A percentile compares a stretch with the other conserved stretches of the same genome.
These are phyloP conservation scores for Lasaia peninsularis DNA, from an alignment of 1,140 invertebrate species.

Conservation along the genomic window DNA sequence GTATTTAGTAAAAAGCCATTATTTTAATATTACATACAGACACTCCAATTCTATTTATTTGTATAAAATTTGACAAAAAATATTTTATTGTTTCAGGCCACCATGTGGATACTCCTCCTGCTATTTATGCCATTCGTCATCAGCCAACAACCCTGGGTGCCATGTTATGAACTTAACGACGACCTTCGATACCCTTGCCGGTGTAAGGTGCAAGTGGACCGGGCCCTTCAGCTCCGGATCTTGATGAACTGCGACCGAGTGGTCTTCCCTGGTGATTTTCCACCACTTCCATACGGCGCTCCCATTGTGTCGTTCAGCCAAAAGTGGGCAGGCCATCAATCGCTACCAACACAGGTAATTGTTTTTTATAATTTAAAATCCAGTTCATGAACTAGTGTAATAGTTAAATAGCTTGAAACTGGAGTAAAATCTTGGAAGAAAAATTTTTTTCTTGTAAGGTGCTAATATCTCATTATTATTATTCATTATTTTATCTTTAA, in stretches of 20 bases:
- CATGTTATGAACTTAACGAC: conserved; percentile 81
- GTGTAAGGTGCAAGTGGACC: conserved; percentile 73
- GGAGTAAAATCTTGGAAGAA: too few species aligned
- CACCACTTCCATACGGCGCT: conserved; percentile 84
- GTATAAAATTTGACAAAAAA: background rate
- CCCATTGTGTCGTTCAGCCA: conserved; percentile 88
- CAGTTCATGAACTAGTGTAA: too few species aligned
- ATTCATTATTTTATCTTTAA: too few species aligned
- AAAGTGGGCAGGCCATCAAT: conserved; percentile 86
- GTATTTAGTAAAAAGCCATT: too few species aligned
- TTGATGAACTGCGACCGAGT: conserved; percentile 89
- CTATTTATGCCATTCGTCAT: conserved; percentile 38
- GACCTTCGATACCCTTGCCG: conserved; percentile 81
- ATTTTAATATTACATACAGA: too few species aligned
- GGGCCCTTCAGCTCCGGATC: conserved; percentile 74
- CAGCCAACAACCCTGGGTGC: conserved; percentile 72
- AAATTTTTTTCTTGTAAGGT: too few species aligned
- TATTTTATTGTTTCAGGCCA: conserved; percentile 39
- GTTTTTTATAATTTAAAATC: conserved; percentile 4
- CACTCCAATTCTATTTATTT: too few species aligned
- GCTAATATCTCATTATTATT: too few species aligned
- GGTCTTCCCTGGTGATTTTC: conserved; percentile 87
- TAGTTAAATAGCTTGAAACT: too few species aligned
- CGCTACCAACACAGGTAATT: conserved; percentile 84
- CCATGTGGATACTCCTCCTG: conserved; percentile 49